phyloP scores from a whole-genome alignment of 2,113 vertebrate species.

The Perccottus glenii region DNA sequence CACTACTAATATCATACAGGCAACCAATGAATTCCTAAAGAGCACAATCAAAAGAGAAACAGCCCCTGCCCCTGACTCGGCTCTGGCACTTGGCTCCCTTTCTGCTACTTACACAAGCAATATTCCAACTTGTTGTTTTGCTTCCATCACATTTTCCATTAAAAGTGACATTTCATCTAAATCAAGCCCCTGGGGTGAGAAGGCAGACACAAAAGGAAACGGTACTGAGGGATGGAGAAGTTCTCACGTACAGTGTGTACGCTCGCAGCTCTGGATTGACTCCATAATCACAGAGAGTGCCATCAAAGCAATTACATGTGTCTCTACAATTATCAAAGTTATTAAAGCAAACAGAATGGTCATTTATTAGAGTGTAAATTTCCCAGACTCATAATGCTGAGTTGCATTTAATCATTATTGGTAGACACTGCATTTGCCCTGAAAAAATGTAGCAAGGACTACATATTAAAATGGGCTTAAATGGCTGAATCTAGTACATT shows the following conservation, averaged over 20 bases:
- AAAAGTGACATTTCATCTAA: conserved; percentile 88
- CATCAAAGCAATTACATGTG: conserved; percentile 81
- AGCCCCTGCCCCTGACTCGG: conserved; percentile 49
- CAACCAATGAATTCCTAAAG: conserved; percentile 73
- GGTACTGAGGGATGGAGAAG: conserved; percentile 54
- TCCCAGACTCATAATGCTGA: conserved; percentile 1
- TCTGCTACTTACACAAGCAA: conserved; percentile 66
- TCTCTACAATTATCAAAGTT: conserved; percentile 75
- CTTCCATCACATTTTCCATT: conserved; percentile 85
- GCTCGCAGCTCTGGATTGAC: conserved; percentile 45
- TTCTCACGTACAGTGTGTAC: conserved; percentile 51
- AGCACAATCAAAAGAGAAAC: conserved; percentile 71
- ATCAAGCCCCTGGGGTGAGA: conserved; percentile 81
- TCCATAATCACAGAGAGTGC: conserved; percentile 78
- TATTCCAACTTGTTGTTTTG: conserved; percentile 76
- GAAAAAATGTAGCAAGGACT: no score
- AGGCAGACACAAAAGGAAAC: conserved; percentile 70
- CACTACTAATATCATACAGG: conserved; percentile 76
- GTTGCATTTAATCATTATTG: no score
- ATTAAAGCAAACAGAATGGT: conserved; percentile 71
- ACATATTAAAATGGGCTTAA: no score
- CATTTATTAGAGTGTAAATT: conserved; percentile 68
- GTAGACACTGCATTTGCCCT: no score
- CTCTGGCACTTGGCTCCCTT: conserved; percentile 52
- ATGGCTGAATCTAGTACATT: no score